Percentiles rank a stretch among this genome's conserved stretches.
phyloP scores from a whole-genome alignment of 2,888 invertebrate species.

The Vesta saturnalis region DNA sequence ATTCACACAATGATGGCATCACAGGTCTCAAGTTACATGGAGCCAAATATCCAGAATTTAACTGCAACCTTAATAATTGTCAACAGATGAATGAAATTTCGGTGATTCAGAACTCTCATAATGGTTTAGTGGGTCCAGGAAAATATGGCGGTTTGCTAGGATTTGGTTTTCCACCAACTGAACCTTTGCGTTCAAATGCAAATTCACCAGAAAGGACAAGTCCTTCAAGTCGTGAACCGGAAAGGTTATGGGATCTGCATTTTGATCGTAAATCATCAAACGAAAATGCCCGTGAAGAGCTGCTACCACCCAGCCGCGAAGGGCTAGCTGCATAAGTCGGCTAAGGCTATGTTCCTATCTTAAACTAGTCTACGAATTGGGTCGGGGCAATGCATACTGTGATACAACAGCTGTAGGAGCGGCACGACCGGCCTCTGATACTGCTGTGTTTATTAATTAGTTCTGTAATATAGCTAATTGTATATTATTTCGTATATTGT shows the following conservation, averaged over 20 bases:
- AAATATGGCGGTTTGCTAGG: constrained; percentile 82
- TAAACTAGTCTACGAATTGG: constrained; percentile 59
- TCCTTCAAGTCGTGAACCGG: constrained; percentile 60
- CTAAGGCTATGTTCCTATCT: constrained; percentile 65
- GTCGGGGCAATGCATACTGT: constrained; percentile 64
- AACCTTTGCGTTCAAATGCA: constrained; percentile 64
- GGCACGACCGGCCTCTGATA: constrained; percentile 57
- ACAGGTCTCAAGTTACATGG: constrained; percentile 37
- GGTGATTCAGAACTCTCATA: constrained; percentile 79
- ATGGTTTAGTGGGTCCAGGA: constrained; percentile 65
- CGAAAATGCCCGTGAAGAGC: constrained; percentile 60
- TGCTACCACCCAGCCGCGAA: constrained; percentile 74
- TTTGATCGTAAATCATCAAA: constrained; percentile 65
- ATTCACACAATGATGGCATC: constrained; percentile 28
- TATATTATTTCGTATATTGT: constrained; percentile 55
- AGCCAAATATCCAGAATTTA: constrained; percentile 30
- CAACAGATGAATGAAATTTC: constrained; percentile 83
- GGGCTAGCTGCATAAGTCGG: constrained; percentile 75
- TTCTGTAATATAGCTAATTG: constrained; percentile 55
- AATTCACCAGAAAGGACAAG: constrained; percentile 65
- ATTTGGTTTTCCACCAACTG: constrained; percentile 75
- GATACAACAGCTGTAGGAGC: constrained; percentile 62
- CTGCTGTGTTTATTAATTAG: constrained; percentile 49
- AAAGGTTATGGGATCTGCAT: constrained; percentile 68
- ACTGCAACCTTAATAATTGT: constrained; percentile 43